phyloP scores from a whole-genome alignment of 2,888 invertebrate species.

The Hydraecia micacea region DNA sequence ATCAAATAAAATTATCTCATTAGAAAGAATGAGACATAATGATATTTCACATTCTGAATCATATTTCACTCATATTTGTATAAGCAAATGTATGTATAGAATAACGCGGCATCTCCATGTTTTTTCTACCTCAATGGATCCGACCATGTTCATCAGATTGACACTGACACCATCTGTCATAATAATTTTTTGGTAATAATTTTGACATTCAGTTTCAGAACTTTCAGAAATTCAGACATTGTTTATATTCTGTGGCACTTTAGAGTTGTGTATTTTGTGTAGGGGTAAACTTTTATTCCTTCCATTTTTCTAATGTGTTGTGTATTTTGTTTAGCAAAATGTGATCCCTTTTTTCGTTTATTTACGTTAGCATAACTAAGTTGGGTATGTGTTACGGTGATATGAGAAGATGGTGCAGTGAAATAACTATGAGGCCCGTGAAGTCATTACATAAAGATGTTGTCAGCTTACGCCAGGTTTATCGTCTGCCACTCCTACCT shows the following conservation, averaged over 20 bases:
- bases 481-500: slow-evolving; percentile 88
- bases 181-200: neutral
- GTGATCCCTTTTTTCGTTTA: slow-evolving; percentile 66
- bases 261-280: slow-evolving; percentile 53
- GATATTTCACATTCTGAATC: too few relatives aligned
- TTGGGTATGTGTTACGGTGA: slow-evolving; percentile 72
- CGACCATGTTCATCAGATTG: neutral
- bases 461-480: slow-evolving; percentile 87
- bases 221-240: neutral
- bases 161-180: neutral
- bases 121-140: too few relatives aligned
- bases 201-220: slow-evolving; percentile 3
- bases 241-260: slow-evolving; percentile 48
- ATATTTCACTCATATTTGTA: too few relatives aligned
- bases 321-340: slow-evolving; percentile 71
- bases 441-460: slow-evolving; percentile 81
- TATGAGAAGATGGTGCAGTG: slow-evolving; percentile 77
- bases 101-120: neutral
- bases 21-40: too few relatives aligned
- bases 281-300: slow-evolving; percentile 59
- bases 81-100: too few relatives aligned
- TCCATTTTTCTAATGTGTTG: slow-evolving; percentile 66
- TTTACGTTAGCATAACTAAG: slow-evolving; percentile 56
- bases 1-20: too few relatives aligned
- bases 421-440: slow-evolving; percentile 82